These are phyloP conservation scores for Peucedramus taeniatus DNA, from an alignment of 2,113 vertebrate species.

Conservation along the genomic window DNA sequence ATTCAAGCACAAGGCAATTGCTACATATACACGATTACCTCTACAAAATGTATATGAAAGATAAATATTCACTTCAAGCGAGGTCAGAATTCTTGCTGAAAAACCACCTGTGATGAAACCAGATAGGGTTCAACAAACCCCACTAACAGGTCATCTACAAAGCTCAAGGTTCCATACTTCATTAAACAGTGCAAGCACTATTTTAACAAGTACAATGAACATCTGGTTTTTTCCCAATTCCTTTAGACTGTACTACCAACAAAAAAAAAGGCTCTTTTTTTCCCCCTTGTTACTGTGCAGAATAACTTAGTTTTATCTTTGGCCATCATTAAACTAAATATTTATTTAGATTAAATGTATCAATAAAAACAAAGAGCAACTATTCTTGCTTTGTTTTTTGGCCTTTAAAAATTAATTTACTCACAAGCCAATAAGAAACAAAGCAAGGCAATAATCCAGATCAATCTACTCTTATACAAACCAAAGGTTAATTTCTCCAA, in stretches of 20 bases:
- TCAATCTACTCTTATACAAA: background rate
- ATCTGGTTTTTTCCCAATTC: constrained; percentile 16
- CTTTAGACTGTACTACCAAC: background rate
- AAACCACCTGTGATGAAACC: constrained; percentile 30
- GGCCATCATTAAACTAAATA: background rate
- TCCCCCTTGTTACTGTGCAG: background rate
- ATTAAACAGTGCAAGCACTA: constrained; percentile 47
- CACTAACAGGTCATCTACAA: constrained; percentile 45
- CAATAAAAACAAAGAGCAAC: background rate
- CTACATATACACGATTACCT: background rate
- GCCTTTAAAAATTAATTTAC: background rate
- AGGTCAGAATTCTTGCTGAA: background rate
- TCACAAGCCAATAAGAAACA: background rate
- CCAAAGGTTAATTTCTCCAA: background rate
- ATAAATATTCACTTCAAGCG: background rate
- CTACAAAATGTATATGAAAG: background rate
- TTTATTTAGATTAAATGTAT: background rate
- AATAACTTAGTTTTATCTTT: background rate
- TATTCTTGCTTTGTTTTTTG: background rate
- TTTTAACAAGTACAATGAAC: constrained; percentile 42
- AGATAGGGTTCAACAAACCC: background rate
- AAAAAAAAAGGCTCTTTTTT: background rate
- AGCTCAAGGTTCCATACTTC: constrained; percentile 48
- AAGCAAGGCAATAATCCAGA: background rate
- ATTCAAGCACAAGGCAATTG: background rate